Conservation (phyloP, 2,113 vertebrate genomes). For the Anolis sagrei region DNA sequence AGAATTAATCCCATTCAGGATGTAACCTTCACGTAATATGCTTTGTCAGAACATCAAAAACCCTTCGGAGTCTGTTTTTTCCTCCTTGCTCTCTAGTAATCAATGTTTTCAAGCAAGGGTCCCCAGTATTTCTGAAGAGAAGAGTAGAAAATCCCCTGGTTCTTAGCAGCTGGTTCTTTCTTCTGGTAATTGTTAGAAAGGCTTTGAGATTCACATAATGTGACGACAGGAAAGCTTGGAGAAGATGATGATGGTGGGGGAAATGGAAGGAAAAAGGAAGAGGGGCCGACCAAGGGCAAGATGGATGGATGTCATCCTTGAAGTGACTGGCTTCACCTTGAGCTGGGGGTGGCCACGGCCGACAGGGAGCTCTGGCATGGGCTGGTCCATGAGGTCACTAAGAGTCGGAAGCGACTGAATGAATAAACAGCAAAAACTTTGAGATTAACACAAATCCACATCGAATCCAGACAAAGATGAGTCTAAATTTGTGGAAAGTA, state of each 20-base stretch:
- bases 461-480: constrained; percentile 7
- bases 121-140: constrained; percentile 1
- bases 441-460: not conserved
- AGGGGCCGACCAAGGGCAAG: no score
- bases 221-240: no score
- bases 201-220: not conserved
- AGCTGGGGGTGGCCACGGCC: no score
- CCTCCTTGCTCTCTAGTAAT: not conserved
- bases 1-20: not conserved
- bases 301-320: no score
- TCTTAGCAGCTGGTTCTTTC: not conserved
- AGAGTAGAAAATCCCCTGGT: constrained; percentile 39
- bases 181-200: not conserved
- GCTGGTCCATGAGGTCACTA: no score
- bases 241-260: no score
- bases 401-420: no score
- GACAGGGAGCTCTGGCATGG: no score
- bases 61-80: not conserved
- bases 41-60: constrained; percentile 42
- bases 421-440: no score
- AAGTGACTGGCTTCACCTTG: no score
- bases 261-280: no score
- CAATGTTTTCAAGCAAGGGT: not conserved
- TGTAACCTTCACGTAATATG: constrained; percentile 23
- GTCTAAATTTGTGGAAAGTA: constrained; percentile 48